Evolutionary conservation across 2,888 invertebrate genomes (phyloP), one percentile per base, ranked within the genome.

Genomic region (Lepidochitona cinerea): DNA sequence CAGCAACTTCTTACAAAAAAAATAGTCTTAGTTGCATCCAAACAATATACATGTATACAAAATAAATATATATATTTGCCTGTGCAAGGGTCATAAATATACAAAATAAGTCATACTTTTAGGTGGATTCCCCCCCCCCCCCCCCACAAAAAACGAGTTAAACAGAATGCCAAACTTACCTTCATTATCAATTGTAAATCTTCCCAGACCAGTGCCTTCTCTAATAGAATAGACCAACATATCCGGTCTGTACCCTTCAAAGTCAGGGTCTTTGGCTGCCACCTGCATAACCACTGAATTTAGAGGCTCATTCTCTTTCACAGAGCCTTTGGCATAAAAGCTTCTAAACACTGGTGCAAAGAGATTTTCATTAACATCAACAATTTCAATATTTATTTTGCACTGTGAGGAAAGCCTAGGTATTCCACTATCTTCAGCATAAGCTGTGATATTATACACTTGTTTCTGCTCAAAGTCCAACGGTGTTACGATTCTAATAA

Each of bases 311-410:
- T 96, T 97, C 92, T 98, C 98, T 73, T 92, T 92, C 78, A 98
- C 95, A 81, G 92, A 92, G 69, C 95, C 95, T 76, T 93, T 91
- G 78, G 95, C 83, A 81, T 96, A 96, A 86, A 95, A 95, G 89
- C 95, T 96, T 70, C 93, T 93, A 91, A 98, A 98, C 80, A 92
- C 92, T 0, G 98, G 97, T 71, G 96, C 93, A 91, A 94, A 94
- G 72, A 94, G 92, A 91, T 98, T 98, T 92, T 98, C 98, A 92
- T 98, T 97, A 26, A 98, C 97, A 92, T 98, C 98, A 81, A 96
- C 95, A 77, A 92, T 90, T 91, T 97, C 96, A 71, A 98, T 93
- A 70, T 91, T 87, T 41, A 98, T 93, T 75, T 94, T 93, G 74
- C 96, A 94, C 86, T 95, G 95, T 0, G 96, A 93, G 76, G 94